Conservation (phyloP, 2,888 invertebrate species). For the Erebia epiphron region DNA sequence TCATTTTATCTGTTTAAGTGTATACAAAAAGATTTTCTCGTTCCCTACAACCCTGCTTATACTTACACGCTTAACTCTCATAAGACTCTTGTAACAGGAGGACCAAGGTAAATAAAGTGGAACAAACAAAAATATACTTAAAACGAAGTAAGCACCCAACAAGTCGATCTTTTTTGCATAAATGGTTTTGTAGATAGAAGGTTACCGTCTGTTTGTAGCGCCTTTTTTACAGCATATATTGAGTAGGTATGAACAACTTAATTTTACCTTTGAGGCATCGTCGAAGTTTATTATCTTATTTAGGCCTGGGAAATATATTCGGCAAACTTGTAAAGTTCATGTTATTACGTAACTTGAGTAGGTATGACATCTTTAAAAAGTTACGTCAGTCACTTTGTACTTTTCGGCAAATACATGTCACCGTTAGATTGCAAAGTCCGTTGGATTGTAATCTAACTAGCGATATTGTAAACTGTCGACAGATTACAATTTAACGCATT, state of each 20-base stretch:
- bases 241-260: background rate
- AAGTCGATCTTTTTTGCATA: conserved; percentile 11
- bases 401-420: too few relatives aligned
- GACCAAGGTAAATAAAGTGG: conserved; percentile 21
- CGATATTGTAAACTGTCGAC: too few relatives aligned
- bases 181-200: background rate
- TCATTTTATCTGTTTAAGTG: too few relatives aligned
- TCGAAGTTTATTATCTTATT: background rate
- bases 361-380: too few relatives aligned
- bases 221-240: background rate
- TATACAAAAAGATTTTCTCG: background rate
- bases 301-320: too few relatives aligned
- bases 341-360: too few relatives aligned
- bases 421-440: too few relatives aligned
- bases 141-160: background rate
- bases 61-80: conserved; percentile 12
- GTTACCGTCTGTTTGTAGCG: background rate
- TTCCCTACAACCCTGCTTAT: conserved; percentile 4
- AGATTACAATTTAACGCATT: too few relatives aligned
- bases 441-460: too few relatives aligned
- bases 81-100: conserved; percentile 11
- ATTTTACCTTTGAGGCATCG: background rate
- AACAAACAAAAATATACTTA: conserved; percentile 25
- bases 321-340: too few relatives aligned
- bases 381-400: too few relatives aligned